A percentile compares a stretch with the other conserved stretches of the same genome.
Evolutionary conservation across 23 tunicate species (phyloP).

Genomic region (Diplosoma virens): DNA sequence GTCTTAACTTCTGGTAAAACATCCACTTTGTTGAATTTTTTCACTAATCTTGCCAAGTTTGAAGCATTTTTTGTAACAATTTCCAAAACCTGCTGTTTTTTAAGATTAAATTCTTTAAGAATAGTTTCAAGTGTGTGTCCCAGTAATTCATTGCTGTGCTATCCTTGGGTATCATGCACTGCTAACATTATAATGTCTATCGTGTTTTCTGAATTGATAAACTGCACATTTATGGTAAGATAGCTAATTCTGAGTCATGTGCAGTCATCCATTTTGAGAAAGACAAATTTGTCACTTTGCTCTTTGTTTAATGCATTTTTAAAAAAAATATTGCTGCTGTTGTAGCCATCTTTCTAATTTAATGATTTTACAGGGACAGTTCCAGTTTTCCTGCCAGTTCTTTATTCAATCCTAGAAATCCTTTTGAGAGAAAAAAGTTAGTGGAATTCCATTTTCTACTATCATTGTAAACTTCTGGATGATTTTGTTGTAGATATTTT

Average conservation of each 20-base stretch:
- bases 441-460: neutral
- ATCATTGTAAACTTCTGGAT: neutral
- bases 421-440: neutral
- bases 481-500: neutral
- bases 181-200: too few species aligned
- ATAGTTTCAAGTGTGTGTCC: neutral
- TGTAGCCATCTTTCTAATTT: neutral
- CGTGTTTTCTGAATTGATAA: too few species aligned
- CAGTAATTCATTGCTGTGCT: constrained; percentile 8
- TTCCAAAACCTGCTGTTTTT: constrained; percentile 10
- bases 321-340: neutral
- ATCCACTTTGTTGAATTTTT: constrained; percentile 12
- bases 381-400: neutral
- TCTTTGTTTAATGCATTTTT: too few species aligned
- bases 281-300: too few species aligned
- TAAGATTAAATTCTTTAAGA: neutral
- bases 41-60: constrained; percentile 6
- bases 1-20: neutral
- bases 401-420: neutral
- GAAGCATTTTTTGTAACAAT: neutral
- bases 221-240: too few species aligned
- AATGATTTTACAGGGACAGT: neutral
- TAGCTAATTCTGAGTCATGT: too few species aligned
- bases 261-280: too few species aligned
- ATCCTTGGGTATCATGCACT: too few species aligned